These are phyloP conservation scores for Serrognathus titanus DNA, from an alignment of 2,888 invertebrate genomes.

Conservation along the genomic window DNA sequence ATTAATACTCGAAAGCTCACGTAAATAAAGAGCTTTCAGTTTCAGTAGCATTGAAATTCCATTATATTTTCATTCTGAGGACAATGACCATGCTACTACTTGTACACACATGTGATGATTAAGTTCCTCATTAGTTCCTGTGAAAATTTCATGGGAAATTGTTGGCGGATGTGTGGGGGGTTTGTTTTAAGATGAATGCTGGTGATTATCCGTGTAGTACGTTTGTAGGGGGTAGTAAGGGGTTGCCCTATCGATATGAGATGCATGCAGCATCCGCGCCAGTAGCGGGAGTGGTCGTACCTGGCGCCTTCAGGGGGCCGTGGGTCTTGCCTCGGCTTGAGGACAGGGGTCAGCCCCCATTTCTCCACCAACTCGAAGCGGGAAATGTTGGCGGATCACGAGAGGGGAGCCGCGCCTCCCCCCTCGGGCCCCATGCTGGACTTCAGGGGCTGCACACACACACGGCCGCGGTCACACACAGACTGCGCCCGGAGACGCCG, in stretches of 20 bases:
- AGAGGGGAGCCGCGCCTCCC: conserved; percentile 60
- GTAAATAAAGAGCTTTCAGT: too few relatives aligned
- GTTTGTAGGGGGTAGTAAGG: neutral
- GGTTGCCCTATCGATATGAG: neutral
- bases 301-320: conserved; percentile 76
- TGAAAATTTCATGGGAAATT: neutral
- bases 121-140: neutral
- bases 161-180: neutral
- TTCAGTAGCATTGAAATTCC: too few relatives aligned
- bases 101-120: too few relatives aligned
- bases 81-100: too few relatives aligned
- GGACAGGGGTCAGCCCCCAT: conserved; percentile 98
- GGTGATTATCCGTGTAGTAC: neutral
- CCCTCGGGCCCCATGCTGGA: conserved; percentile 61
- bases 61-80: too few relatives aligned
- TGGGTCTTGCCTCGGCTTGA: conserved; percentile 93
- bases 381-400: conserved; percentile 86
- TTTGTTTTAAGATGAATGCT: neutral
- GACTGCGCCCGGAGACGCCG: conserved; percentile 46
- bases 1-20: too few relatives aligned
- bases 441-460: conserved; percentile 50
- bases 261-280: conserved; percentile 20
- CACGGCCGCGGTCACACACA: conserved; percentile 48
- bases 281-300: conserved; percentile 50
- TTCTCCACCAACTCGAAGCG: conserved; percentile 96